Evolutionary conservation across 2,797 vertebrate genomes (phyloP).

Genomic region (Pseudochirops corinnae): DNA sequence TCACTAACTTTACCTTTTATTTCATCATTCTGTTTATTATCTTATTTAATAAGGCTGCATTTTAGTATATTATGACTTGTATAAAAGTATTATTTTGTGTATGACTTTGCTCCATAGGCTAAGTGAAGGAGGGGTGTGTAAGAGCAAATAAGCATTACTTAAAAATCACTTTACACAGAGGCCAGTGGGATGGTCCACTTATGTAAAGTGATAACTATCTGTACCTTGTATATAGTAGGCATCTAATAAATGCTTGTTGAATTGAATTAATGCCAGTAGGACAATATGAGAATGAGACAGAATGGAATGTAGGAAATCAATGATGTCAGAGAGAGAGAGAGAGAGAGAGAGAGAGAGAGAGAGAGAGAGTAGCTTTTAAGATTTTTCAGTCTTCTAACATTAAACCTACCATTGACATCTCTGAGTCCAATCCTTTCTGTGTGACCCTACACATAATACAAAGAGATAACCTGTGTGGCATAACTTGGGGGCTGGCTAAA

Average conservation of each 20-base stretch:
- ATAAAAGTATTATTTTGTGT: not conserved
- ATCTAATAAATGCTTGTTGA: not conserved
- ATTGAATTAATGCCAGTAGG: not conserved
- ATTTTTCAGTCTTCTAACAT: not conserved
- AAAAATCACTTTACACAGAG: not conserved
- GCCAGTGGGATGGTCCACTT: not conserved
- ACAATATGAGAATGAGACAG: not conserved
- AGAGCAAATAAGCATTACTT: not conserved
- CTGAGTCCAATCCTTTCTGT: not conserved
- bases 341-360: not conserved
- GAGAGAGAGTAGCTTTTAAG: not conserved
- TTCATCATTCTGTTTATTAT: not conserved
- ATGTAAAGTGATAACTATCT: not conserved
- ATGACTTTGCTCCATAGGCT: not conserved
- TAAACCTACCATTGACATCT: not conserved
- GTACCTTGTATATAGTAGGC: not conserved
- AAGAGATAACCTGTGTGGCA: not conserved
- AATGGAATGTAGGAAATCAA: not conserved
- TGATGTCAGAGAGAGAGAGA: not conserved
- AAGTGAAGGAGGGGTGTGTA: not conserved
- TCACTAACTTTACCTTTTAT: not conserved
- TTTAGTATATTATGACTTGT: not conserved
- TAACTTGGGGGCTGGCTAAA: not conserved
- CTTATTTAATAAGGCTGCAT: not conserved
- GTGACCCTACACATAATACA: not conserved